Evolutionary conservation across 2,113 vertebrate genomes (phyloP), one percentile per base, ranked within the genome.

Genomic region (Buteo buteo): DNA sequence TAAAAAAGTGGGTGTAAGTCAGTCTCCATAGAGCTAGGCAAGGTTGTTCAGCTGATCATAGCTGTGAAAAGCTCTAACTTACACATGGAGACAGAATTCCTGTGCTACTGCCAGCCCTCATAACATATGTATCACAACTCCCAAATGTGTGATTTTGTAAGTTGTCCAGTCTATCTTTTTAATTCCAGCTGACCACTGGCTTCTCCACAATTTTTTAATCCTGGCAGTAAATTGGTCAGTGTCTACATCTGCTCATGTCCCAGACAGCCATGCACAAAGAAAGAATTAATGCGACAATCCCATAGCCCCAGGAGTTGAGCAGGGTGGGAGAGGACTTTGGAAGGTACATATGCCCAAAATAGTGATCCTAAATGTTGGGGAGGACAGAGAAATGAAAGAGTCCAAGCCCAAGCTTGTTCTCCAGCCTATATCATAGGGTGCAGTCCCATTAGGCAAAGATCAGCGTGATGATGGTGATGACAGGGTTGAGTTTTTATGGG

Each of bases 31-130:
- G 40, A 80, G 10, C 44, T 52, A 65, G 26, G 58, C 76, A 88
- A 74, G 29, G 59, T 61, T 44, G 20, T 57, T 93, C 36, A 34
- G 66, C 24, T 93, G 58, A 36, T 92, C 8, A 77, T 19, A 80
- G 36, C 54, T 93, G 44, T 88, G 54, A 76, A 90, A 73, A 83
- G 9, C 79, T 95, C 44, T 72, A 24, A 67, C 11, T 84, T 86
- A 40, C 4, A 32, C 36, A 29, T 5, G 21, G 36, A 77, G 34
- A 57, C 44, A 88, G 49, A 94, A 86, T 70, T 83, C 21, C 42
- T 80, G 34, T 78, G 38, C 45, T 78, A 8, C 40, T 95, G 58
- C 67, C 57, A 83, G 66, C 40, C 28, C 34, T 92, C 34, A 7
- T 72, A 82, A 85, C 2, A 2, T 67, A 29, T 15, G 1, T 73